A percentile compares a stretch with the other conserved stretches of the same genome.
Conservation (phyloP, 2,113 vertebrate genomes). For the Phoxinus phoxinus region DNA sequence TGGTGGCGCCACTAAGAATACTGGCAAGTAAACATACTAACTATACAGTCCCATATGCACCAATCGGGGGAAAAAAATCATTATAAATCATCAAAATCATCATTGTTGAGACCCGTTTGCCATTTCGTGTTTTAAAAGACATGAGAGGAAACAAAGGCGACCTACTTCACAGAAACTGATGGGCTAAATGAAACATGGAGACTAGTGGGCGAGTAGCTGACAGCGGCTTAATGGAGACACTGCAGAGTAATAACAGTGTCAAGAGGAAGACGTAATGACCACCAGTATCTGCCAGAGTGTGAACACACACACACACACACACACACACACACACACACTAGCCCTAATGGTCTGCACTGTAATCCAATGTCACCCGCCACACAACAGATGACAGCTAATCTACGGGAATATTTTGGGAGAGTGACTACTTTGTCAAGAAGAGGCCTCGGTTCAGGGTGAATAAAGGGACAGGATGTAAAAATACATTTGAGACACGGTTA, state of each 20-base stretch:
- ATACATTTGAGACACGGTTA: neutral
- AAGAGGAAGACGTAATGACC: slow-evolving; percentile 27
- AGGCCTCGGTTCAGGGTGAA: neutral
- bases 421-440: slow-evolving; percentile 10
- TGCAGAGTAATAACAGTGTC: slow-evolving; percentile 26
- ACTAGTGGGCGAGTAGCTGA: slow-evolving; percentile 20
- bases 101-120: neutral
- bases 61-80: neutral
- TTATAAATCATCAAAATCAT: neutral
- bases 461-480: neutral
- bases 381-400: slow-evolving; percentile 16
- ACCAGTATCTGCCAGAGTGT: neutral
- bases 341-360: neutral
- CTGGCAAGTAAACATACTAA: neutral
- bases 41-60: neutral
- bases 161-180: neutral
- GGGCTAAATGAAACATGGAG: slow-evolving; percentile 2
- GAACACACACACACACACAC: neutral
- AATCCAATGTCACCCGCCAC: slow-evolving; percentile 46
- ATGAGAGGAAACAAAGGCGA: neutral
- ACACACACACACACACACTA: neutral
- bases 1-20: neutral
- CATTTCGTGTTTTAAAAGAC: slow-evolving; percentile 24
- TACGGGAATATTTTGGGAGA: slow-evolving; percentile 10
- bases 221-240: slow-evolving; percentile 23